Base-by-base conservation (phyloP, 2,888 invertebrate genomes). In the Alsophila aescularia region DNA sequence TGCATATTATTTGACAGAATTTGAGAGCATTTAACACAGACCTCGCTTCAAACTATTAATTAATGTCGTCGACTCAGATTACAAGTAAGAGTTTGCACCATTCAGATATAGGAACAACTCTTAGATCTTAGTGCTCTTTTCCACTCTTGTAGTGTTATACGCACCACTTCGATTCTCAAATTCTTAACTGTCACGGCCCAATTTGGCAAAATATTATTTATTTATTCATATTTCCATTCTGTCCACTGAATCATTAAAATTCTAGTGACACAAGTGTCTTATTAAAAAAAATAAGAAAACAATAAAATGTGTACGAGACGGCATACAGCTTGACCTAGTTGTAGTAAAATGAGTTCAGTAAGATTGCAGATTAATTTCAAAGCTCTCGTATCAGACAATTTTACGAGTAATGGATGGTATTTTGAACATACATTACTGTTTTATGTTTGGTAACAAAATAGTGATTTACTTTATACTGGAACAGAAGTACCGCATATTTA, bases 381-480 rank as follows among this genome's bases (percentile, higher is more conserved):
- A 47, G 47, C n/a, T 45, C 51, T 39, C 43, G 44, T 54, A 49
- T 54, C 49, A 44, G 54, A 34, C 47, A 53, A 49, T 49, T 54
- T 54, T 54, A 54, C 24, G 54, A 34, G 18, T 12, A 24, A 35
- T 34, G 36, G 49, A 54, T 54, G 54, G 43, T 54, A 43, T 49
- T 53, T 53, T 53, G 53, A 53, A 42, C 49, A 49, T 49, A 49
- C 44, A 54, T 54, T 54, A 49, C 54, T 44, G 43, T 43, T 54
- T 54, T 54, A 54, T 54, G 54, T 39, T n/a, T 43, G 16, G 21
- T 18, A 49, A 49, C 49, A 54, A 54, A 54, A 40, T 39, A 35
- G 39, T 43, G 43, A 31, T 54, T 43, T 49, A 14, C 27, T 49
- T 49, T 43, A 54, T 54, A 49, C 31, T 13, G 52, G 21, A 39